phyloP scores from a whole-genome alignment of 2,888 invertebrate genomes.

The Diaphora mendica region DNA sequence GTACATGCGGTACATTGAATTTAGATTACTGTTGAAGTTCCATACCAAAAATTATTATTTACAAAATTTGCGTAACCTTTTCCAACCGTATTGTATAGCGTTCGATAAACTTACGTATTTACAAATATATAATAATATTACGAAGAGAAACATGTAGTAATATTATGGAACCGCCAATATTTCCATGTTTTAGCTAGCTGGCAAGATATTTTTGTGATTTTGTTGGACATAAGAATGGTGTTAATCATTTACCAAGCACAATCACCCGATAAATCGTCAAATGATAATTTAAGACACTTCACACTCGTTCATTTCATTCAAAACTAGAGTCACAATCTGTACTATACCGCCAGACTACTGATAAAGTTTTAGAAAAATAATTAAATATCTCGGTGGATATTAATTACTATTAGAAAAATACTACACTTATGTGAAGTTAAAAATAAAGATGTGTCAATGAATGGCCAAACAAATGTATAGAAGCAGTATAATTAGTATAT shows the following conservation, averaged over 20 bases:
- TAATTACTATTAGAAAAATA: too few species aligned
- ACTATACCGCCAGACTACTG: too few species aligned
- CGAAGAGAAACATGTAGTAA: not conserved
- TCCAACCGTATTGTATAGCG: not conserved
- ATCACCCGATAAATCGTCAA: too few species aligned
- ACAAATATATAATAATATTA: not conserved
- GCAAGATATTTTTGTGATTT: not conserved
- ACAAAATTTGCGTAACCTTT: not conserved
- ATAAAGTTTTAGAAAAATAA: not conserved
- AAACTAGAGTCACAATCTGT: too few species aligned
- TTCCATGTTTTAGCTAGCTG: not conserved
- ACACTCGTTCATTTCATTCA: too few species aligned
- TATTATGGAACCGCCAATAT: not conserved
- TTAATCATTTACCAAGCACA: too few species aligned
- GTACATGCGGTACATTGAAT: not conserved
- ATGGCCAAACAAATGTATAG: too few species aligned
- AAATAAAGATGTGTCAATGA: too few species aligned
- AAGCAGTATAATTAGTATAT: too few species aligned
- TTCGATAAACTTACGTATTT: not conserved
- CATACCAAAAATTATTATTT: not conserved
- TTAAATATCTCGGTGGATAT: not conserved
- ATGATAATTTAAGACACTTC: too few species aligned
- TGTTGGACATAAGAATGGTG: not conserved
- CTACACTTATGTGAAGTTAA: too few species aligned
- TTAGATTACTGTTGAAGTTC: not conserved